These are phyloP conservation scores for Crypturellus undulatus DNA, from an alignment of 2,113 vertebrate species.

Conservation along the genomic window DNA sequence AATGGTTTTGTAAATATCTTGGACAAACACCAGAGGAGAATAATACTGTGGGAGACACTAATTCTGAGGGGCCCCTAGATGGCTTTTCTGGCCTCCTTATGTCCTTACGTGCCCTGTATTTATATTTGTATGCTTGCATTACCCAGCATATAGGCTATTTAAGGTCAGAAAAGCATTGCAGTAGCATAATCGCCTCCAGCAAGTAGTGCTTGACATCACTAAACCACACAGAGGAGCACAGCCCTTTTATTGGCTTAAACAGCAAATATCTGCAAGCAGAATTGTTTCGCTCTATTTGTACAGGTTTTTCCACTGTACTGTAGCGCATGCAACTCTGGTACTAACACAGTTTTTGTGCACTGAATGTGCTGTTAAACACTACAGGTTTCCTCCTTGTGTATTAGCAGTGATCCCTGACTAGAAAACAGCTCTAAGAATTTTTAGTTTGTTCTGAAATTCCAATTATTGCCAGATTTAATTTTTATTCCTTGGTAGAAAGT, in stretches of 20 bases:
- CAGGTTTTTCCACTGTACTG: constrained; percentile 49
- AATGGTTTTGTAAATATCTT: constrained; percentile 75
- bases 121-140: constrained; percentile 64
- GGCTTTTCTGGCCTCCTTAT: constrained; percentile 63
- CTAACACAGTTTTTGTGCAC: not conserved
- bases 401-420: not conserved
- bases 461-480: constrained; percentile 49
- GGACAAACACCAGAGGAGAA: constrained; percentile 75
- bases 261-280: constrained; percentile 59
- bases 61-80: constrained; percentile 63
- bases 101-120: constrained; percentile 79
- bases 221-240: constrained; percentile 54
- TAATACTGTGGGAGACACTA: constrained; percentile 76
- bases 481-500: not conserved
- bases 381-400: not conserved
- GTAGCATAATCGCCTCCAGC: constrained; percentile 59
- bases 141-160: constrained; percentile 67
- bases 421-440: not conserved
- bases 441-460: not conserved
- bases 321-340: not conserved
- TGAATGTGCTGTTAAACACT: not conserved
- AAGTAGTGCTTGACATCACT: constrained; percentile 66
- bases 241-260: constrained; percentile 61
- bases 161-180: constrained; percentile 55
- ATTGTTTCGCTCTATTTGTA: constrained; percentile 65